Conservation (phyloP, 2,797 vertebrate species). For the Glossophaga mutica region DNA sequence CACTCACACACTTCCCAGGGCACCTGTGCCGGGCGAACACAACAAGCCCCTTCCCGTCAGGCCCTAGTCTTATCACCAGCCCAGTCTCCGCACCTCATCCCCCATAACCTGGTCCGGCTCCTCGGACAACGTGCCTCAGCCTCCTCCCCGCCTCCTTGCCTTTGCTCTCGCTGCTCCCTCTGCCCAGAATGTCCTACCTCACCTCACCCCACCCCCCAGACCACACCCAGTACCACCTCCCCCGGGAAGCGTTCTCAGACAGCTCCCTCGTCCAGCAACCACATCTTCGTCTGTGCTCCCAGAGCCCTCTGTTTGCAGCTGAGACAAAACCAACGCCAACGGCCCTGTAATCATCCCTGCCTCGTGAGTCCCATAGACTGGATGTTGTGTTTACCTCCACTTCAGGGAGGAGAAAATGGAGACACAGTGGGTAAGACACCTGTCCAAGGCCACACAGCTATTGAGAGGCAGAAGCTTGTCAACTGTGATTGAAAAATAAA, state of each 20-base stretch:
- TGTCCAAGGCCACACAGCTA: neutral
- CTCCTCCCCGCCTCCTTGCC: neutral
- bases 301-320: neutral
- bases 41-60: neutral
- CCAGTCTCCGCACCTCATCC: neutral
- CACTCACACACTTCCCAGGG: neutral
- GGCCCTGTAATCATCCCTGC: neutral
- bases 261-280: neutral
- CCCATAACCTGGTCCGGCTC: neutral
- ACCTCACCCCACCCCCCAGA: neutral
- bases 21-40: neutral
- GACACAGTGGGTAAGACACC: neutral
- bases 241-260: neutral
- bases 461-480: neutral
- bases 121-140: neutral
- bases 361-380: fast-evolving
- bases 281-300: neutral
- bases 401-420: neutral
- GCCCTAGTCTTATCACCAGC: neutral
- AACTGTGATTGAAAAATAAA: neutral
- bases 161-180: neutral
- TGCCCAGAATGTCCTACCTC: neutral
- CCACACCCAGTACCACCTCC: neutral
- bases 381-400: neutral
- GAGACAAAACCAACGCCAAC: neutral